These are phyloP conservation scores for Hyla sarda DNA, from an alignment of 2,113 vertebrate genomes.

Conservation along the genomic window DNA sequence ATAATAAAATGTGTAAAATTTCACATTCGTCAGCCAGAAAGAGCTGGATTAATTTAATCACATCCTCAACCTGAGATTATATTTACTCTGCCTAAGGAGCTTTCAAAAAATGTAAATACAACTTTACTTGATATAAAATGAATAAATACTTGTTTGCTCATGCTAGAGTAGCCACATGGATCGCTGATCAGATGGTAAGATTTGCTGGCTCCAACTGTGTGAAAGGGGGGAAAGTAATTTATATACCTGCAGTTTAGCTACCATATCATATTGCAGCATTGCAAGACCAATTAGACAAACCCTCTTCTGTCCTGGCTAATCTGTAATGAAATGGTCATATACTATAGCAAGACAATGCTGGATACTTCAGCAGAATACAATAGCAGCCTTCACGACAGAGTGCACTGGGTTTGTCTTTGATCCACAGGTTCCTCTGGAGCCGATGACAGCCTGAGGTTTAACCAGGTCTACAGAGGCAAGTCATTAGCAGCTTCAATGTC, in stretches of 20 bases:
- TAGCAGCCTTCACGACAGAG: not conserved
- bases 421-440: slow-evolving; percentile 58
- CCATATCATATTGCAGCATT: not conserved
- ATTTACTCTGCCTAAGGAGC: not conserved
- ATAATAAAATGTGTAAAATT: not conserved
- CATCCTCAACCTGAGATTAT: not conserved
- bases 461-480: slow-evolving; percentile 60
- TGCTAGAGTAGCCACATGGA: not conserved
- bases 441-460: slow-evolving; percentile 54
- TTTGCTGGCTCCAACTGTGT: slow-evolving; percentile 1
- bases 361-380: not conserved
- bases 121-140: slow-evolving; percentile 18
- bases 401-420: slow-evolving; percentile 52
- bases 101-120: not conserved
- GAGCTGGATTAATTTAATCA: not conserved
- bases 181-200: slow-evolving; percentile 7
- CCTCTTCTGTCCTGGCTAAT: slow-evolving; percentile 62
- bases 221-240: slow-evolving; percentile 45
- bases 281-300: slow-evolving; percentile 39
- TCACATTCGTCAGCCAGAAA: not conserved
- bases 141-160: slow-evolving; percentile 17
- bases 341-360: slow-evolving; percentile 14
- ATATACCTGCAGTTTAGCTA: slow-evolving; percentile 38
- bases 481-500: slow-evolving; percentile 28
- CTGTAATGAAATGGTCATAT: slow-evolving; percentile 52